These are phyloP conservation scores for Monochamus saltuarius DNA, from an alignment of 1,140 invertebrate species.

Conservation along the genomic window DNA sequence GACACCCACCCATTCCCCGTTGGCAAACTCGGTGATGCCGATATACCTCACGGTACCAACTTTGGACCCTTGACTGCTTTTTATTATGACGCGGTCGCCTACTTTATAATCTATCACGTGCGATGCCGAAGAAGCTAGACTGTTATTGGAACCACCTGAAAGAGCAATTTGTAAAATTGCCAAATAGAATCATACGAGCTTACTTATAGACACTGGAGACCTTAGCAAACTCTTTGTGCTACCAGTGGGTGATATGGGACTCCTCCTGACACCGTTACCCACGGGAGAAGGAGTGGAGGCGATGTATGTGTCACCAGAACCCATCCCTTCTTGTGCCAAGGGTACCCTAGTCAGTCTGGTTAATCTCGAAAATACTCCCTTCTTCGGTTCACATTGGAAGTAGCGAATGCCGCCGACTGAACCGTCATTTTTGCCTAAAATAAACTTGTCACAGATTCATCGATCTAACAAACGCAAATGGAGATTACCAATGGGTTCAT, in stretches of 20 bases:
- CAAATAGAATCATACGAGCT: slow-evolving; percentile 8
- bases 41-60: slow-evolving; percentile 82
- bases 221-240: slow-evolving; percentile 52
- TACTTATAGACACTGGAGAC: slow-evolving; percentile 52
- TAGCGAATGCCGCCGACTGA: slow-evolving; percentile 89
- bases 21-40: slow-evolving; percentile 84
- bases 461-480: not conserved
- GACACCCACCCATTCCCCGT: slow-evolving; percentile 92
- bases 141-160: slow-evolving; percentile 66
- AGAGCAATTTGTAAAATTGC: slow-evolving; percentile 6
- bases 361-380: slow-evolving; percentile 90
- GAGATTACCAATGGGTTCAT: slow-evolving; percentile 79
- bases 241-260: slow-evolving; percentile 54
- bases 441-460: not conserved
- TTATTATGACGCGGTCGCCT: slow-evolving; percentile 90
- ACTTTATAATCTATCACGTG: slow-evolving; percentile 66
- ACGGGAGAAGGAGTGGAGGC: slow-evolving; percentile 27
- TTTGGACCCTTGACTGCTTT: slow-evolving; percentile 83
- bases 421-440: slow-evolving; percentile 92
- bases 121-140: slow-evolving; percentile 54
- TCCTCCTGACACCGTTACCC: slow-evolving; percentile 37
- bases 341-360: slow-evolving; percentile 81
- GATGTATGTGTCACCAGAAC: slow-evolving; percentile 31
- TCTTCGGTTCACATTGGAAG: slow-evolving; percentile 92
- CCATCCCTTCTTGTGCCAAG: slow-evolving; percentile 54